Evolutionary conservation across 2,888 invertebrate species (phyloP).

Genomic region (Hyles lineata): DNA sequence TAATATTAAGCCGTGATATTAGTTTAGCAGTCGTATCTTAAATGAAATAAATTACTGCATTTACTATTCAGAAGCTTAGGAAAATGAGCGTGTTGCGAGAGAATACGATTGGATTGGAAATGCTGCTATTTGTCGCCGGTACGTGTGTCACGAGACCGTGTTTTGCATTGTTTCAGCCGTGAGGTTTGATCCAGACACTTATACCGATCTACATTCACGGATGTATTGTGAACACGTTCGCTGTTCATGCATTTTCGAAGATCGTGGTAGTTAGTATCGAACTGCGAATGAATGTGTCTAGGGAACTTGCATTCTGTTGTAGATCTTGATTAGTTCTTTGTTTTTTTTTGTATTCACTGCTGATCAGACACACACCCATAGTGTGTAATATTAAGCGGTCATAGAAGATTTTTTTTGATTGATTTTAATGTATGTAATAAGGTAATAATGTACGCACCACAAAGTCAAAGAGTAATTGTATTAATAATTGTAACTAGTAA

Average conservation of each 20-base stretch:
- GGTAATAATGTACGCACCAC: no score
- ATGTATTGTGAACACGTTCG: not conserved
- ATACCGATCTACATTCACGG: not conserved
- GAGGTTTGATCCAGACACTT: not conserved
- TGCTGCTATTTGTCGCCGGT: conserved; percentile 1
- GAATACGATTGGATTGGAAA: not conserved
- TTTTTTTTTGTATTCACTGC: not conserved
- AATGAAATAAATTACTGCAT: no score
- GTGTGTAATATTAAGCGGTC: no score
- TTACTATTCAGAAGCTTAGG: not conserved
- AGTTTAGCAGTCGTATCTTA: no score
- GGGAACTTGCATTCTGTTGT: not conserved
- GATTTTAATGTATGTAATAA: no score
- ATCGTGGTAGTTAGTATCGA: not conserved
- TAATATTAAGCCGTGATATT: no score
- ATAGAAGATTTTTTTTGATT: no score
- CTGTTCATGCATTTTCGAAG: not conserved
- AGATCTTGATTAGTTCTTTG: not conserved
- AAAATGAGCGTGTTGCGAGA: not conserved
- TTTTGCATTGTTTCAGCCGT: conserved; percentile 9
- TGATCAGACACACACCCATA: no score
- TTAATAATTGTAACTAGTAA: no score
- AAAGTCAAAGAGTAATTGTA: no score
- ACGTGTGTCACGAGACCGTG: not conserved
- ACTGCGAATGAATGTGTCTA: not conserved